Evolutionary conservation across 2,888 invertebrate genomes (phyloP), one percentile per base, ranked within the genome.

Genomic region (Platerodrilus igneus): DNA sequence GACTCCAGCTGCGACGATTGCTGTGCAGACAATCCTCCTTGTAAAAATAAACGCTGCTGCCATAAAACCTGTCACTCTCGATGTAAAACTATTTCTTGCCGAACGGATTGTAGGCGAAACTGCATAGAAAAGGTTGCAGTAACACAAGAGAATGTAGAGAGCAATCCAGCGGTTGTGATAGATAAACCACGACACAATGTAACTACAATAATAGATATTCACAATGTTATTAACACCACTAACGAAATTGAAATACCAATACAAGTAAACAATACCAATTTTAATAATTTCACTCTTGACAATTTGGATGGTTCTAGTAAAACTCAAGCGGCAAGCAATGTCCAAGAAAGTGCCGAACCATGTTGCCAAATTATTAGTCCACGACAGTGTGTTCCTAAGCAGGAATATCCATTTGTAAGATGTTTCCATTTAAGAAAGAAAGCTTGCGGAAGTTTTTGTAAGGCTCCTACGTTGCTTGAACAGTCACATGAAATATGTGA

Each of bases 191-290:
- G 34, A 28, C 67, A 63, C 21, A 70, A 70, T 45, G 60, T 68
- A 8, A 69, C 69, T 0, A 69, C 68, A 1, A 59, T 68, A 2
- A 69, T 69, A 5, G 63, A 67, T 46, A 44, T 69, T 9, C 64
- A 66, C 21, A 69, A 68, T 40, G 52, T 68, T 5, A 61, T 70
- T 21, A 69, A 69, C 43, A 68, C 66, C 37, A 69, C 69, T 0
- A 67, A 69, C 38, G 30, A 65, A 4, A 60, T 70, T 13, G 67
- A 69, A 45, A 57, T 68, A 5, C 69, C 70, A 1, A 62, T 69
- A 15, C 55, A 53, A 14, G 45, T 69, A 3, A 67, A 67, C 41
- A 67, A 61, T 30, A 66, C 67, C 0, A 67, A 68, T 37, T 45
- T 57, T 6, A 67, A 70, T 39, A 68, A 69, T 36, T 60, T 69